Evolutionary conservation across 1,140 invertebrate genomes (phyloP), one percentile per base, ranked within the genome.

Genomic region (Rhagoletis zephyria): DNA sequence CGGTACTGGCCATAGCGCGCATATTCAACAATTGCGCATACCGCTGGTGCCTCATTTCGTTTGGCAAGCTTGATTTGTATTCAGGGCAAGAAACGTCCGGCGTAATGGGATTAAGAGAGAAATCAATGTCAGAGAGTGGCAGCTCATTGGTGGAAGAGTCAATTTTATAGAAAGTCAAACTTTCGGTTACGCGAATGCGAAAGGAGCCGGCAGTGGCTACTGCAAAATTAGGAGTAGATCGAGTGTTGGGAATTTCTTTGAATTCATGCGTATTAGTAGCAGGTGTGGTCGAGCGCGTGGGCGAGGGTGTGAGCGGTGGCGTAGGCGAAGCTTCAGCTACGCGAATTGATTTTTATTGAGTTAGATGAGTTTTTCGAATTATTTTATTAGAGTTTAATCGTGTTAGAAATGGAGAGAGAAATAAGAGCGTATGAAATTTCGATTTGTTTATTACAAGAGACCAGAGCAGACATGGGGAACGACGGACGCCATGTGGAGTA

Each of bases 91-190:
- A 12, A 42, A 70, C 85, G 10, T 91, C 89, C 3, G 92, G 92
- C 16, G 92, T 91, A 14, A 89, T 87, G 2, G 91, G 90, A n/a
- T 89, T 90, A n/a, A 89, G 19, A 0, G 91, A 91, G 74, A 93
- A 93, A 30, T 92, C 91, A 88, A 95, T 94, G 89, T 94, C 94
- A 85, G 94, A 95, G 87, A 95, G 91, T 60, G 95, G 95, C 89
- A 95, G 90, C 91, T 95, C 95, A 92, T 95, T 95, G 77, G 94
- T 95, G 16, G 94, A 94, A 2, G 94, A 94, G 89, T 92, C 91
- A 16, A 92, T 92, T 87, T 92, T 92, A 56, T 90, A 92, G 51
- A 92, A 91, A 30, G 91, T 91, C 61, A 92, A 45, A n/a, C 88
- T 89, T n/a, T 92, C 89, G 1, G 91, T 92, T 48, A 92, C 89